A percentile compares a stretch with the other conserved stretches of the same genome.
Evolutionary conservation across 2,113 vertebrate species (phyloP).

Genomic region (Apodemus speciosus): DNA sequence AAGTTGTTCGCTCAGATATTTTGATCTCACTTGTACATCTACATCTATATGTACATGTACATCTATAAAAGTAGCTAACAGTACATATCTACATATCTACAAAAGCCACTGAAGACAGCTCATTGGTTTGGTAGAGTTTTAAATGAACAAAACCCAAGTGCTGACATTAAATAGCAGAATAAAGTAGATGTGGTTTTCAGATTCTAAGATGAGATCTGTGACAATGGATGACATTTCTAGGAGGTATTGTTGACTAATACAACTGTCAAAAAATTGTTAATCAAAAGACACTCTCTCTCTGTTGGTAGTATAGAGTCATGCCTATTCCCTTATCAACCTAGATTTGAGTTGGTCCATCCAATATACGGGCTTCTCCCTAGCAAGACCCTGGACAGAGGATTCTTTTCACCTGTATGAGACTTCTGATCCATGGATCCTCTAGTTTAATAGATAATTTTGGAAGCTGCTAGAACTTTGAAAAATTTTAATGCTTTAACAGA

Average conservation of each 20-base stretch:
- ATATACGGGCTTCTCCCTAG: background rate
- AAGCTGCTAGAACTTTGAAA: background rate
- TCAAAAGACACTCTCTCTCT: background rate
- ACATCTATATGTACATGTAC: no score
- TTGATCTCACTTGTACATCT: background rate
- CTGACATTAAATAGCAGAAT: background rate
- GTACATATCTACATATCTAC: no score
- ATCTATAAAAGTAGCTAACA: background rate
- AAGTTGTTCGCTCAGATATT: background rate
- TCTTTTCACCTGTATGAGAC: background rate
- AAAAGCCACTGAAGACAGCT: background rate
- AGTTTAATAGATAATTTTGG: background rate
- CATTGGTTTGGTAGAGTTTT: background rate
- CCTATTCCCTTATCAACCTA: background rate
- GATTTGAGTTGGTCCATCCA: background rate
- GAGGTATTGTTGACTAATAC: background rate
- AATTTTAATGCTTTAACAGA: background rate
- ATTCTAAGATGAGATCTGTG: background rate
- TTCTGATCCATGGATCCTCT: background rate
- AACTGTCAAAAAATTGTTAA: background rate
- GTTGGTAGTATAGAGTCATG: background rate
- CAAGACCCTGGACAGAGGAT: background rate
- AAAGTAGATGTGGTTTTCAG: background rate
- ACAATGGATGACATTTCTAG: background rate
- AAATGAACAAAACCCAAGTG: background rate